A percentile compares a stretch with the other conserved stretches of the same genome.
Evolutionary conservation across 1,140 invertebrate species (phyloP).

Genomic region (Pectinophora gossypiella): DNA sequence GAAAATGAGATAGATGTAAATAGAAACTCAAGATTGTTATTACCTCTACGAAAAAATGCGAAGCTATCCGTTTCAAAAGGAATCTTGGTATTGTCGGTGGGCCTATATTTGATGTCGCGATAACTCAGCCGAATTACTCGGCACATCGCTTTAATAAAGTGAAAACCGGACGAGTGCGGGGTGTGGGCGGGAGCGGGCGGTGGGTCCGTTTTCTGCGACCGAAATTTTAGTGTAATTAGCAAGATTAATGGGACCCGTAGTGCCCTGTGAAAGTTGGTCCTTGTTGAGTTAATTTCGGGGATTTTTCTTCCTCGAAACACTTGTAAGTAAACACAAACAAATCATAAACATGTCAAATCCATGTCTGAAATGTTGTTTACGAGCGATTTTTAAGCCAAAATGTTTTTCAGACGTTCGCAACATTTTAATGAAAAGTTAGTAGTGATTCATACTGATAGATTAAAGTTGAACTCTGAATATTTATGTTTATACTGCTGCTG

Average conservation of each 20-base stretch:
- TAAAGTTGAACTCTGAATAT: too few species aligned
- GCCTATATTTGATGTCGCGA: constrained; percentile 13
- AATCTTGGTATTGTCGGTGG: constrained; percentile 8
- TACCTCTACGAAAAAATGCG: too few species aligned
- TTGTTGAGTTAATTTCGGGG: neutral
- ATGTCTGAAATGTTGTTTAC: neutral
- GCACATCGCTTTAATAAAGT: constrained; percentile 13
- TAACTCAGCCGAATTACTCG: constrained; percentile 14
- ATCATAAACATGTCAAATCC: neutral
- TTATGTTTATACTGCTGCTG: too few species aligned
- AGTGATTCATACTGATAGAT: too few species aligned
- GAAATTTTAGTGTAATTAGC: constrained; percentile 26
- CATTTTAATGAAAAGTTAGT: too few species aligned
- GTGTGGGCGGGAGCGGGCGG: neutral
- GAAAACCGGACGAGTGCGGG: constrained; percentile 10
- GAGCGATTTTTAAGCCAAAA: too few species aligned
- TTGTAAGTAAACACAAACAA: neutral
- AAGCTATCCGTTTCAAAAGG: too few species aligned
- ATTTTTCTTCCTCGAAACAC: neutral
- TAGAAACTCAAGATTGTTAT: too few species aligned
- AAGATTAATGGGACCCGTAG: constrained; percentile 17
- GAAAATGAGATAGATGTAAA: too few species aligned
- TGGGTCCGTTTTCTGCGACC: constrained; percentile 8
- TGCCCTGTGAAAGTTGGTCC: too few species aligned
- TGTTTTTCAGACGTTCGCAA: too few species aligned